phyloP scores from a whole-genome alignment of 2,113 vertebrate species.

The Acanthochromis polyacanthus region DNA sequence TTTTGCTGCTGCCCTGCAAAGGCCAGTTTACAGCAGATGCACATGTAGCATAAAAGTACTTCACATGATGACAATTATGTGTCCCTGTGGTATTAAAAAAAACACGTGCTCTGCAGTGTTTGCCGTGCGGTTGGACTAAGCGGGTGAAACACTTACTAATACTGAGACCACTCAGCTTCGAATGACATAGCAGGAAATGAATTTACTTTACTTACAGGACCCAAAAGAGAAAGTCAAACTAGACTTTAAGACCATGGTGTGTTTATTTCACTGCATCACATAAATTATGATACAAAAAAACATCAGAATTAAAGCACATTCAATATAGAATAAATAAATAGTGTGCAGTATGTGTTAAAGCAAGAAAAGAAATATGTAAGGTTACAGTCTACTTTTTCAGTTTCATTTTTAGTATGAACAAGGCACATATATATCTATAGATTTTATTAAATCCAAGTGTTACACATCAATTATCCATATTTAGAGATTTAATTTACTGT shows the following conservation, averaged over 20 bases:
- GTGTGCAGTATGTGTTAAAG: conserved; percentile 5
- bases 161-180: conserved; percentile 39
- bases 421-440: not conserved
- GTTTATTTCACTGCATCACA: conserved; percentile 37
- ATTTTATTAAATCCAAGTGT: not conserved
- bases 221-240: not conserved
- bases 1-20: too few relatives aligned
- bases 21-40: too few relatives aligned
- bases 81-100: not conserved
- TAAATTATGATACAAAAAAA: conserved; percentile 25
- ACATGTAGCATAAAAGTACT: too few relatives aligned
- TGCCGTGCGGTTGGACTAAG: conserved; percentile 26
- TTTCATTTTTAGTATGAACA: not conserved
- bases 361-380: not conserved
- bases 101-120: not conserved
- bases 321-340: conserved; percentile 50
- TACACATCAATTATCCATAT: not conserved
- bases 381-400: not conserved
- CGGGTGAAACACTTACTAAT: conserved; percentile 10
- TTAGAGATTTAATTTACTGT: not conserved
- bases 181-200: conserved; percentile 27
- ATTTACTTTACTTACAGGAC: not conserved
- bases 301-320: not conserved
- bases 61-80: too few relatives aligned
- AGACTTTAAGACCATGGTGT: not conserved